Evolutionary conservation across 1,140 invertebrate genomes (phyloP).

Genomic region (Drosophila funebris): DNA sequence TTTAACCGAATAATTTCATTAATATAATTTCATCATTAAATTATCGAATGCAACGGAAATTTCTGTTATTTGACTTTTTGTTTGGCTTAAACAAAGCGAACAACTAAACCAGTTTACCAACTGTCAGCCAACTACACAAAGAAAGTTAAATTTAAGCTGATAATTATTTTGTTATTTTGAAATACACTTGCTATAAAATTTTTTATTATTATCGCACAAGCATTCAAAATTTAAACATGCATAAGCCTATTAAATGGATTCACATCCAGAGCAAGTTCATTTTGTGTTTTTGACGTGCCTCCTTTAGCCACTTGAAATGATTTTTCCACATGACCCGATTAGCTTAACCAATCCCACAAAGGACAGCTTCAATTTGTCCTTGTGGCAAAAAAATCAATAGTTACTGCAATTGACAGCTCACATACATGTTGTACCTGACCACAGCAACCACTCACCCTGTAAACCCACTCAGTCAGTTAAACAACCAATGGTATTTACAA

Average conservation of each 20-base stretch:
- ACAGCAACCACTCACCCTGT: neutral
- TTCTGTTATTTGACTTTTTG: neutral
- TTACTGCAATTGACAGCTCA: conserved; percentile 45
- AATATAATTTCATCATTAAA: conserved; percentile 64
- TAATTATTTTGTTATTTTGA: conserved; percentile 27
- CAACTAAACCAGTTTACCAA: conserved; percentile 53
- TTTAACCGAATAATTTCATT: conserved; percentile 51
- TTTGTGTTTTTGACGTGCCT: conserved; percentile 56
- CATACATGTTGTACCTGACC: neutral
- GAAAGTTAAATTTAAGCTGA: conserved; percentile 72
- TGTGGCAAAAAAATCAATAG: conserved; percentile 68
- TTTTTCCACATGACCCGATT: conserved; percentile 72
- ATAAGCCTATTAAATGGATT: conserved; percentile 33
- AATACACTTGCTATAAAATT: conserved; percentile 38
- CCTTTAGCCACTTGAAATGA: conserved; percentile 43
- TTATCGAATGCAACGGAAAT: conserved; percentile 11
- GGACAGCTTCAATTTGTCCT: conserved; percentile 15
- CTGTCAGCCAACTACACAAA: conserved; percentile 53
- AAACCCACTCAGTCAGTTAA: neutral
- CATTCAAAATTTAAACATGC: conserved; percentile 30
- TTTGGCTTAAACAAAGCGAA: conserved; percentile 33
- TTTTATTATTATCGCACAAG: conserved; percentile 10
- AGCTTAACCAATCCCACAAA: conserved; percentile 23
- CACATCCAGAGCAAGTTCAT: conserved; percentile 6
- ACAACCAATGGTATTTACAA: conserved; percentile 21